phyloP scores from a whole-genome alignment of 2,797 vertebrate genomes.

The Sebastolobus alascanus region DNA sequence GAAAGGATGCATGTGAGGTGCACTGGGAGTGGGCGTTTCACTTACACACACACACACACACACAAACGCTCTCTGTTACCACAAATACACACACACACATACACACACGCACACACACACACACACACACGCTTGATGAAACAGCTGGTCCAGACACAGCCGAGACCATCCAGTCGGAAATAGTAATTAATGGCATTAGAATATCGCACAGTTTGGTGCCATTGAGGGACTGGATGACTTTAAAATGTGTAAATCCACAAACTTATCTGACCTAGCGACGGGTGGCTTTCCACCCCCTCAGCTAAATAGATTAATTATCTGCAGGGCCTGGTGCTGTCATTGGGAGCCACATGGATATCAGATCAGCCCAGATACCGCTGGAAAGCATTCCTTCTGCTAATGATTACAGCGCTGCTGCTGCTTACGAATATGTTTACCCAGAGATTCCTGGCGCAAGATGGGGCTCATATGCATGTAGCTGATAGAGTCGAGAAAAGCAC shows the following conservation, averaged over 20 bases:
- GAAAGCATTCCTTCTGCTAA: constrained; percentile 69
- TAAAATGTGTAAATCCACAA: constrained; percentile 84
- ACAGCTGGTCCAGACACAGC: constrained; percentile 86
- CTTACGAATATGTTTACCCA: constrained; percentile 61
- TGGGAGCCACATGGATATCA: constrained; percentile 70
- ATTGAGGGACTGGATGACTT: constrained; percentile 84
- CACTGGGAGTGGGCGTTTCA: constrained; percentile 60
- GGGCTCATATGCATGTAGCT: constrained; percentile 29
- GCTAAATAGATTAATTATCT: constrained; percentile 84
- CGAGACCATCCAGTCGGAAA: constrained; percentile 86
- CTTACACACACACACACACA: constrained; percentile 44
- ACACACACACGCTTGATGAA: constrained; percentile 71
- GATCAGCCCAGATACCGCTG: constrained; percentile 71
- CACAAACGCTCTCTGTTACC: constrained; percentile 16
- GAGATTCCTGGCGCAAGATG: constrained; percentile 37
- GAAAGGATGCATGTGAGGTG: constrained; percentile 63
- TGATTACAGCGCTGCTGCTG: constrained; percentile 69
- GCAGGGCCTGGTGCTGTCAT: constrained; percentile 72
- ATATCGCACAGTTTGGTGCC: constrained; percentile 83
- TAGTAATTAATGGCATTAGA: constrained; percentile 88
- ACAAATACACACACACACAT: constrained; percentile 31
- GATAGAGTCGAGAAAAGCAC: constrained; percentile 20
- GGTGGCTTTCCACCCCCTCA: constrained; percentile 75
- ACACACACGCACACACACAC: constrained; percentile 10
- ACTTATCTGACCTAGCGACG: constrained; percentile 81